Percentiles rank a stretch among this genome's conserved stretches.
Conservation (phyloP, 2,888 invertebrate species). For the Cataglyphis rosenhaueri region DNA sequence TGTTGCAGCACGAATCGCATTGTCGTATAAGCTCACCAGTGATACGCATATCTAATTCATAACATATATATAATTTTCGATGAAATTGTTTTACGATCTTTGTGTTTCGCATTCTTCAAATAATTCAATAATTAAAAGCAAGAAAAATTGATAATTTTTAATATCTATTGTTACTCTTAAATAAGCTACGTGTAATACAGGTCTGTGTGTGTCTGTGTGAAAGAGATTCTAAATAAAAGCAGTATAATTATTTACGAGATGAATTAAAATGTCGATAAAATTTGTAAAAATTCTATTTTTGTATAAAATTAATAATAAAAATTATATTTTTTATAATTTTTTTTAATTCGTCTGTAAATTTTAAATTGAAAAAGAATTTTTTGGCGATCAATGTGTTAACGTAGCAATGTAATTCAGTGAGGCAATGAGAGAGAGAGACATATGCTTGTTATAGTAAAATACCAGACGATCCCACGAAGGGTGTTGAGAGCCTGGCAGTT, state of each 20-base stretch:
- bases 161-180: not conserved
- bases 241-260: not conserved
- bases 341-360: not conserved
- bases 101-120: not conserved
- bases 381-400: not conserved
- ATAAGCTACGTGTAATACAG: not conserved
- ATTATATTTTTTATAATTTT: not conserved
- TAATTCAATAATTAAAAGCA: not conserved
- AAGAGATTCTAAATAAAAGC: not conserved
- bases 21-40: not conserved
- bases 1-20: not conserved
- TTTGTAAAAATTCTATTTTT: not conserved
- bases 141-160: not conserved
- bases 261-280: not conserved
- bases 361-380: not conserved
- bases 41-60: not conserved
- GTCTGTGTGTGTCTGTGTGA: too few species aligned
- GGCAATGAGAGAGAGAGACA: not conserved
- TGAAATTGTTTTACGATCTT: not conserved
- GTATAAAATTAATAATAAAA: not conserved
- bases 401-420: not conserved
- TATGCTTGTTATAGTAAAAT: not conserved
- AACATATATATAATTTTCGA: not conserved
- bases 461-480: conserved; percentile 8
- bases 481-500: conserved; percentile 39